Evolutionary conservation across 2,113 vertebrate species (phyloP).

Genomic region (Suncus etruscus): DNA sequence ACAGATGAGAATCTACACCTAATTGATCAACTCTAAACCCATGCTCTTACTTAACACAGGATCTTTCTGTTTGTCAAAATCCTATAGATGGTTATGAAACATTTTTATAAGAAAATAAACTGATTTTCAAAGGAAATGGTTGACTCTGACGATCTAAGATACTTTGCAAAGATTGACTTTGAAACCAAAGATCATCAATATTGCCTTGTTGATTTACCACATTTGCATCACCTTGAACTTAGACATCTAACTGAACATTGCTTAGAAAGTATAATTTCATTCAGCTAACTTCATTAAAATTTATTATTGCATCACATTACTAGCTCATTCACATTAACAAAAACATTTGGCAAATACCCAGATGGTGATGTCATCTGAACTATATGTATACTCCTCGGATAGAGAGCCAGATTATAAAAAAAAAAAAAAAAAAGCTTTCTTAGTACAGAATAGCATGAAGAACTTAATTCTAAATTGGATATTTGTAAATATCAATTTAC

Average conservation of each 20-base stretch:
- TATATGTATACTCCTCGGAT: neutral
- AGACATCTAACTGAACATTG: neutral
- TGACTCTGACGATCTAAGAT: neutral
- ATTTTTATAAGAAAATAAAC: neutral
- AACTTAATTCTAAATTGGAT: neutral
- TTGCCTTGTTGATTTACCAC: neutral
- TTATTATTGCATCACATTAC: neutral
- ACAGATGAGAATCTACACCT: neutral
- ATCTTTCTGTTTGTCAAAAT: neutral
- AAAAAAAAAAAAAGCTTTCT: constrained; percentile 18
- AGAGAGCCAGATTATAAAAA: neutral
- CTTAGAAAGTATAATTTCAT: neutral
- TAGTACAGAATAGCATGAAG: neutral
- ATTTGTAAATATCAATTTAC: neutral
- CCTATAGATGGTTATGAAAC: neutral
- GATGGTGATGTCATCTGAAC: neutral
- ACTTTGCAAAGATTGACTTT: too few relatives aligned
- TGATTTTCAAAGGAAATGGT: neutral
- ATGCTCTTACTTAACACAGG: neutral
- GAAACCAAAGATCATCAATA: neutral
- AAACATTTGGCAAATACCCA: neutral
- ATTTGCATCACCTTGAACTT: neutral
- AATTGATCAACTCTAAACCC: neutral
- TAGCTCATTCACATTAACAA: neutral
- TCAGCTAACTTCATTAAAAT: neutral